phyloP scores from a whole-genome alignment of 2,797 vertebrate genomes.

The Poecilia picta region DNA sequence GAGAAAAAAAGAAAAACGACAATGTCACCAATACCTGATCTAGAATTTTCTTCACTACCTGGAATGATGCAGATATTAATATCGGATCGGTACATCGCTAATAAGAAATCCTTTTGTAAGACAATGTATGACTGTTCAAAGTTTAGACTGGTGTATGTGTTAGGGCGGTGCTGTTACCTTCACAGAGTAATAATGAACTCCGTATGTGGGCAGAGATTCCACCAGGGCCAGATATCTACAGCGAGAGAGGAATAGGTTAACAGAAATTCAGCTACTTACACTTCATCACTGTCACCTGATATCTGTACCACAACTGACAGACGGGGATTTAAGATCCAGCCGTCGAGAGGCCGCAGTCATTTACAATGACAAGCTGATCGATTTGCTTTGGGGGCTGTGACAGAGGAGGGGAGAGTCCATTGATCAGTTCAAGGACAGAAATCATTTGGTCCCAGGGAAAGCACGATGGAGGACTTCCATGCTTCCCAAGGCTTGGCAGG shows the following conservation, averaged over 20 bases:
- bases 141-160: conserved; percentile 44
- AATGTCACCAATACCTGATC: too few species aligned
- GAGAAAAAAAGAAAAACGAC: too few species aligned
- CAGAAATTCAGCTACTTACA: conserved; percentile 36
- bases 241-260: conserved; percentile 55
- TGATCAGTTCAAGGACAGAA: conserved; percentile 75
- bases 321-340: conserved; percentile 56
- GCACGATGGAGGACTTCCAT: conserved; percentile 43
- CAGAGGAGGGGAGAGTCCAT: conserved; percentile 54
- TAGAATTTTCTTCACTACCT: too few species aligned
- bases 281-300: conserved; percentile 60
- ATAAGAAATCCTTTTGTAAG: neutral
- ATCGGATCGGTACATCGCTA: too few species aligned
- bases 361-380: conserved; percentile 55
- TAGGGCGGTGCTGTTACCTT: conserved; percentile 85
- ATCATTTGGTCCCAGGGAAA: conserved; percentile 55
- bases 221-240: conserved; percentile 94
- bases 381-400: conserved; percentile 65
- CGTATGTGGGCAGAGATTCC: conserved; percentile 94
- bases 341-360: conserved; percentile 56
- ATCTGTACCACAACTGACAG: conserved; percentile 39
- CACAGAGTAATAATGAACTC: conserved; percentile 98
- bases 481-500: conserved; percentile 24
- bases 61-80: too few species aligned
- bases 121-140: conserved; percentile 24